Conservation (phyloP, 2,797 vertebrate species). For the Falco novaeseelandiae region DNA sequence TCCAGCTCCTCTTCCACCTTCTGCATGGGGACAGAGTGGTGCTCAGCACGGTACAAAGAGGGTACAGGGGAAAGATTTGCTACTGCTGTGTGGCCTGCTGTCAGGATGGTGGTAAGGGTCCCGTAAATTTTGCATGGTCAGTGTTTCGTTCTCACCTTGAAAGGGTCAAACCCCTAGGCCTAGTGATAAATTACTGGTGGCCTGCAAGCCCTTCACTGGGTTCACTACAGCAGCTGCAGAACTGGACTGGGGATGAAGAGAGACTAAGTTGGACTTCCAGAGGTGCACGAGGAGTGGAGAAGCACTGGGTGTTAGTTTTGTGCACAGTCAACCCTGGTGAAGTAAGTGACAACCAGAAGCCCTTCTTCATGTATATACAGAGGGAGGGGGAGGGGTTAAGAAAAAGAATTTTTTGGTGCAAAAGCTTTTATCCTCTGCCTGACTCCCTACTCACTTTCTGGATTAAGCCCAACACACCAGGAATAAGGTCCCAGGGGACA, state of each 20-base stretch:
- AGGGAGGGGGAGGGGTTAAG: background rate
- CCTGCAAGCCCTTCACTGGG: background rate
- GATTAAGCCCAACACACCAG: background rate
- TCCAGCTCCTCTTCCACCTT: slow-evolving; percentile 78
- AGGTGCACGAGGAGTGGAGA: background rate
- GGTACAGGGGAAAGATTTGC: background rate
- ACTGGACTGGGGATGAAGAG: background rate
- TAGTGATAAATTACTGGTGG: background rate
- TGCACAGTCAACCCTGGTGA: background rate
- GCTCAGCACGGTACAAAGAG: background rate
- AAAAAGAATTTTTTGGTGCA: background rate
- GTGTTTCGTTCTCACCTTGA: background rate
- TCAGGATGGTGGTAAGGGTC: background rate
- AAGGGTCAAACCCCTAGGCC: background rate
- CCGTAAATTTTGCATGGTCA: background rate
- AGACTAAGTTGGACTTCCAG: background rate
- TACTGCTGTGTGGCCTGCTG: background rate
- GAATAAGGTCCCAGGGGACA: background rate
- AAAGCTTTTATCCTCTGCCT: background rate
- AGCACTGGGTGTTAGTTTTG: background rate
- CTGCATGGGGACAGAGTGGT: slow-evolving; percentile 47
- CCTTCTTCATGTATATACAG: background rate
- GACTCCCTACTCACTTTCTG: background rate
- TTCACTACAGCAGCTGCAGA: fast-evolving
- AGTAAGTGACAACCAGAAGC: background rate